Percentiles rank a stretch among this genome's conserved stretches.
Conservation (phyloP, 1,140 invertebrate genomes). For the Orchesella cincta region DNA sequence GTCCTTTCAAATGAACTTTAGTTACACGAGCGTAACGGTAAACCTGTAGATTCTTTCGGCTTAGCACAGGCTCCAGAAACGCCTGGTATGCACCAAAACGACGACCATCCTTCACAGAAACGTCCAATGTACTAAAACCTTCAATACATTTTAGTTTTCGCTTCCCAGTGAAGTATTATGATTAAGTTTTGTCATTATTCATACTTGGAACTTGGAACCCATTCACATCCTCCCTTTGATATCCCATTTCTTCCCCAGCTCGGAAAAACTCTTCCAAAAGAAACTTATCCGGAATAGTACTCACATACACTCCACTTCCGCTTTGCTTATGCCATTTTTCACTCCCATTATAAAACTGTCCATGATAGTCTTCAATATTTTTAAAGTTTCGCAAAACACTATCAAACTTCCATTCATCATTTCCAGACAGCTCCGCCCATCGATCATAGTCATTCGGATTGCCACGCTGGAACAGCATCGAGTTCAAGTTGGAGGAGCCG, state of each 20-base stretch:
- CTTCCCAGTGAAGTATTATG: not conserved
- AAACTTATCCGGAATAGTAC: slow-evolving; percentile 63
- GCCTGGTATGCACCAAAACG: slow-evolving; percentile 72
- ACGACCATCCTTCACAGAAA: slow-evolving; percentile 66
- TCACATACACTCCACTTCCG: not conserved
- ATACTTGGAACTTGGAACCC: slow-evolving; percentile 78
- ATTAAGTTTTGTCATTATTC: not conserved
- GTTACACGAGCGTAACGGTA: slow-evolving; percentile 66
- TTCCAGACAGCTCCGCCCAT: slow-evolving; percentile 65
- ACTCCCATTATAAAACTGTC: slow-evolving; percentile 25
- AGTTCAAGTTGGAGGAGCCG: slow-evolving; percentile 76
- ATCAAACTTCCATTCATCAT: no score
- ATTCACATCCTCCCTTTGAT: slow-evolving; percentile 83
- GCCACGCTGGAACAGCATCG: slow-evolving; percentile 76
- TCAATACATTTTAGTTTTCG: not conserved
- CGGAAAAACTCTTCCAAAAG: slow-evolving; percentile 80
- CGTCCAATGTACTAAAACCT: slow-evolving; percentile 68
- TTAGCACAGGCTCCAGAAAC: slow-evolving; percentile 68
- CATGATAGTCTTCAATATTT: slow-evolving; percentile 50
- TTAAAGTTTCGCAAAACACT: no score
- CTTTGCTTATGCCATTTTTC: not conserved
- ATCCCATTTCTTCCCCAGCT: slow-evolving; percentile 84
- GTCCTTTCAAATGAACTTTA: slow-evolving; percentile 30
- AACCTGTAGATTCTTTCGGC: slow-evolving; percentile 67
- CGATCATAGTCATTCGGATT: slow-evolving; percentile 66